Evolutionary conservation across 2,113 vertebrate species (phyloP).

Genomic region (Aldabrachelys gigantea): DNA sequence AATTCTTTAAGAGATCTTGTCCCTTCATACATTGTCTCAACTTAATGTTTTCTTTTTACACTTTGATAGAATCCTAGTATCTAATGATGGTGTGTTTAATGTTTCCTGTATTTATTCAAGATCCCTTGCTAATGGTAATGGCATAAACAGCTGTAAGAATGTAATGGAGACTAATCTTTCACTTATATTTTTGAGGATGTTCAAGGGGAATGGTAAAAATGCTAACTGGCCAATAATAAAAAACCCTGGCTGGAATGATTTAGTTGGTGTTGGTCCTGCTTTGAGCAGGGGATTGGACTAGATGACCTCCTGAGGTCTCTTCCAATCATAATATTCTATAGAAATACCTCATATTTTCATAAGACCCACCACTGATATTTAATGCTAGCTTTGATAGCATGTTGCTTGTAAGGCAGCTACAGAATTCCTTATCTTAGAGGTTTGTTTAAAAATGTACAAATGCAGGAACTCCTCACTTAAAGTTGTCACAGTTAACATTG

Average conservation of each 20-base stretch:
- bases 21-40: neutral
- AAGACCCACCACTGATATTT: neutral
- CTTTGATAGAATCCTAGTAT: neutral
- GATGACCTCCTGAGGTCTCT: too few species aligned
- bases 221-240: neutral
- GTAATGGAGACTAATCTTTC: neutral
- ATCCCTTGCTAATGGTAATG: neutral
- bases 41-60: neutral
- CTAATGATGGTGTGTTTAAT: neutral
- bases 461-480: neutral
- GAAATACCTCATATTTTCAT: neutral
- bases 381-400: neutral
- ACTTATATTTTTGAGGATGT: neutral
- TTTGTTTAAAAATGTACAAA: neutral
- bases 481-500: too few species aligned
- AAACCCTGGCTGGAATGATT: neutral
- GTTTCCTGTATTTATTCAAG: neutral
- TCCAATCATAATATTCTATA: neutral
- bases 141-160: neutral
- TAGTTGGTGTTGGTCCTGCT: too few species aligned
- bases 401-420: neutral
- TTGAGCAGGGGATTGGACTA: too few species aligned
- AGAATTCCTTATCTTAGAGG: neutral
- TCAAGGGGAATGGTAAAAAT: neutral
- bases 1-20: conserved; percentile 5